Base-by-base conservation (phyloP, 2,797 vertebrate species). In the Myripristis jacobus region DNA sequence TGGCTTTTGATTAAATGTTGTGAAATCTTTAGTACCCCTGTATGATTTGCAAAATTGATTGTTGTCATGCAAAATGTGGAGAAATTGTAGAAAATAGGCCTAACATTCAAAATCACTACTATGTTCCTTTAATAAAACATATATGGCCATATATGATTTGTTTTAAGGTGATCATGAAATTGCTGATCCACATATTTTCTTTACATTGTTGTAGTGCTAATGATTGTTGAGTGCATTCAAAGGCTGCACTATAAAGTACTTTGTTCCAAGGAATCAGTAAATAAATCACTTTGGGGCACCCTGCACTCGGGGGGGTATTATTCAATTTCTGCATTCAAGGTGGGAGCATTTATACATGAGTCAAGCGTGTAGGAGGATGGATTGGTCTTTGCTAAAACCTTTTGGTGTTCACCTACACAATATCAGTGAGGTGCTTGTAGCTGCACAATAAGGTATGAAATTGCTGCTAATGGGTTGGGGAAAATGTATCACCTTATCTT, bases 201-300 rank as follows among this genome's bases (percentile, higher is more conserved):
- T 2, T 7, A 6, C 18, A 19, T 47, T 47, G 16, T 46, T 5
- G 16, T 18, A 5, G 44, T 9, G 44, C n/a, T 47, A 6, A 19
- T 47, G n/a, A n/a, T n/a, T 51, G 46, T 51, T 13, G 38, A 62
- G 44, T 21, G 47, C 21, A 38, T 63, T 13, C 43, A 77, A 82
- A 81, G 74, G 47, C 22, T 19, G 21, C 9, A 74, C 78, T 67
- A 90, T 88, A 85, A 88, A 88, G 88, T 82, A 87, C 76, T 68
- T 55, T 1, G 75, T 80, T 81, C 86, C 78, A 87, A 82, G 83
- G 66, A 69, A 83, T 85, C 81, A 79, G 85, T 81, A 84, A 80
- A 88, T 87, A 88, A 87, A 87, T 90, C 85, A 87, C 85, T 70
- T 75, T 50, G 57, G 83, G 81, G 80, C 83, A 81, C 83, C 78